A percentile compares a stretch with the other conserved stretches of the same genome.
These are phyloP conservation scores for Bufo bufo DNA, from an alignment of 2,113 vertebrate species.

Conservation along the genomic window DNA sequence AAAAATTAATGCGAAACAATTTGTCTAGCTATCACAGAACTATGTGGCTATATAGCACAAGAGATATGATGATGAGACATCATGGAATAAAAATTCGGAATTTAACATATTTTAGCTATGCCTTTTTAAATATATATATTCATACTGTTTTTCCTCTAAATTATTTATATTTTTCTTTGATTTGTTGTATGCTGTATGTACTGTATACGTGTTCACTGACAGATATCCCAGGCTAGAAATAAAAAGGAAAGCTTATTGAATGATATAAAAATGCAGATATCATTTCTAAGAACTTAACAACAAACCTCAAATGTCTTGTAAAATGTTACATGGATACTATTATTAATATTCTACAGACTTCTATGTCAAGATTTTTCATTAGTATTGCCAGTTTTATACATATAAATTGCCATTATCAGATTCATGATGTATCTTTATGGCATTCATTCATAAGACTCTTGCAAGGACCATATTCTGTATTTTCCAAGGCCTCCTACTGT, in stretches of 20 bases:
- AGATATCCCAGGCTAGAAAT: not conserved
- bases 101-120: no score
- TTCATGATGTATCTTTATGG: not conserved
- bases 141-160: not conserved
- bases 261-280: not conserved
- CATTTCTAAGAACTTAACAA: not conserved
- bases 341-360: not conserved
- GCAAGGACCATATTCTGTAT: not conserved
- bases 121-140: no score
- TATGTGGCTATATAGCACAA: no score
- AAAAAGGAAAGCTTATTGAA: not conserved
- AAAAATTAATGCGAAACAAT: no score
- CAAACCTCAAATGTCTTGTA: slow-evolving; percentile 2
- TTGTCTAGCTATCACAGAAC: no score
- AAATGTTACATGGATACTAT: not conserved
- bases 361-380: not conserved
- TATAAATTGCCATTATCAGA: not conserved
- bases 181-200: not conserved
- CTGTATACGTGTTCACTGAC: not conserved
- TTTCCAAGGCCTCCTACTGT: not conserved
- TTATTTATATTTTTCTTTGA: not conserved
- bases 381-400: not conserved
- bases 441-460: not conserved
- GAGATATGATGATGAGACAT: no score
- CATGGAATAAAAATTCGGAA: no score